A percentile compares a stretch with the other conserved stretches of the same genome.
phyloP scores from a whole-genome alignment of 2,113 vertebrate species.

The Saimiri boliviensis region DNA sequence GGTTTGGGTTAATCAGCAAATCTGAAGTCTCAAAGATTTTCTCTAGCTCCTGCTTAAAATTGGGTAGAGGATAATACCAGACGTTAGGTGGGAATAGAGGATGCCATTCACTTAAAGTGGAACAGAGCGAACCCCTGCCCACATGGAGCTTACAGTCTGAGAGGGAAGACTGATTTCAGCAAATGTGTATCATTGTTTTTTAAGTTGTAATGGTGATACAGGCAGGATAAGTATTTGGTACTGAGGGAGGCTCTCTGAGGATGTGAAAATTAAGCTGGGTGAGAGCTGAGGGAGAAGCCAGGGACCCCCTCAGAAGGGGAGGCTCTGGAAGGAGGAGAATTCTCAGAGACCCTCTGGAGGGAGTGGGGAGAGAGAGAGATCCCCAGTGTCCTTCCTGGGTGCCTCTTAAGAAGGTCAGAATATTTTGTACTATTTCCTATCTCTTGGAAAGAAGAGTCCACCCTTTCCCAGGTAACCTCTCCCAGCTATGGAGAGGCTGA shows the following conservation, averaged over 20 bases:
- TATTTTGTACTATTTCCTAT: not conserved
- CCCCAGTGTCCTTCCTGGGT: fast-evolving
- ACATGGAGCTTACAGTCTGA: not conserved
- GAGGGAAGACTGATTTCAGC: not conserved
- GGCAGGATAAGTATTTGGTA: not conserved
- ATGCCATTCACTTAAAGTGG: not conserved
- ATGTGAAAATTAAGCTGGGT: not conserved
- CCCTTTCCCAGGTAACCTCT: not conserved
- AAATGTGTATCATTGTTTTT: not conserved
- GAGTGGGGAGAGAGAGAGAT: no score
- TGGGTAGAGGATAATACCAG: not conserved
- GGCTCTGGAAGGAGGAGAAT: not conserved
- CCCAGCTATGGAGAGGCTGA: not conserved
- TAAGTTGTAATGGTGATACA: not conserved
- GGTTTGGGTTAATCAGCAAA: not conserved
- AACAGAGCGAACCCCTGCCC: not conserved
- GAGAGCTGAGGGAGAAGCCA: not conserved
- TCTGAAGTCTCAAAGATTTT: not conserved
- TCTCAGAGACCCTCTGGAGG: not conserved
- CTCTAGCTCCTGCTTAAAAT: not conserved
- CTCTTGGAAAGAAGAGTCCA: not conserved
- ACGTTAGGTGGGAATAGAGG: not conserved
- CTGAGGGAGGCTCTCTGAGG: not conserved
- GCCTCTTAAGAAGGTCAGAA: not conserved
- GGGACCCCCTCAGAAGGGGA: not conserved